Evolutionary conservation across 2,797 vertebrate species (phyloP).

Genomic region (Siniperca scherzeri): DNA sequence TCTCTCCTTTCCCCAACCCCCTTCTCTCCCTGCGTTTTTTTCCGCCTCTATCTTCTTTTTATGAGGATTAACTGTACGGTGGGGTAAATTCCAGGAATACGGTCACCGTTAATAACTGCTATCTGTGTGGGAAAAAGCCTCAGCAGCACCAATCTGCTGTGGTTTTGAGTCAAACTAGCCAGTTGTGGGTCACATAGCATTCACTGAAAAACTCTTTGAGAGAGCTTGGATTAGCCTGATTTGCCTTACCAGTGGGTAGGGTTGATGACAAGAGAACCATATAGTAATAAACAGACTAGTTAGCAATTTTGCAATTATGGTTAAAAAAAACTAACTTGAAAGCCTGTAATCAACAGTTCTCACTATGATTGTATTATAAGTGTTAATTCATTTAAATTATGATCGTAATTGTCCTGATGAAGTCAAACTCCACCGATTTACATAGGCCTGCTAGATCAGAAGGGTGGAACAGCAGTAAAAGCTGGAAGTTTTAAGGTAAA

Average conservation of each 20-base stretch:
- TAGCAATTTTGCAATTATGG: background rate
- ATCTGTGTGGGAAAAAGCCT: slow-evolving; percentile 69
- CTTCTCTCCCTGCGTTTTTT: background rate
- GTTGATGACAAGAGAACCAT: background rate
- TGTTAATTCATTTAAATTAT: background rate
- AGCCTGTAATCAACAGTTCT: background rate
- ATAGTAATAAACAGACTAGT: background rate
- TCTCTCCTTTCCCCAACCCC: background rate
- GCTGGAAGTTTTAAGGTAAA: background rate
- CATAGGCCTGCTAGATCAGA: background rate
- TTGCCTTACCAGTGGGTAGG: background rate
- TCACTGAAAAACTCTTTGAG: background rate
- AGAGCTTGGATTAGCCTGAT: background rate
- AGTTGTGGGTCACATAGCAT: background rate
- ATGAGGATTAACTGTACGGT: slow-evolving; percentile 76
- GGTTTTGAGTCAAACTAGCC: slow-evolving; percentile 11
- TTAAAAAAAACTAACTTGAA: background rate
- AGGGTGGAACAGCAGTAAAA: too few species aligned
- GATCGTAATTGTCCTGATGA: too few species aligned
- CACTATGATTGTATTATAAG: background rate
- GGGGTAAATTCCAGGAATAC: slow-evolving; percentile 76
- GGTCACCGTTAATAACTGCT: slow-evolving; percentile 70
- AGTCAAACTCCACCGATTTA: background rate
- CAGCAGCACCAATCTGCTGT: slow-evolving; percentile 11
- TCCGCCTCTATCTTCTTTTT: slow-evolving; percentile 51